These are phyloP conservation scores for Chiloscyllium plagiosum DNA, from an alignment of 2,113 vertebrate genomes.

Conservation along the genomic window DNA sequence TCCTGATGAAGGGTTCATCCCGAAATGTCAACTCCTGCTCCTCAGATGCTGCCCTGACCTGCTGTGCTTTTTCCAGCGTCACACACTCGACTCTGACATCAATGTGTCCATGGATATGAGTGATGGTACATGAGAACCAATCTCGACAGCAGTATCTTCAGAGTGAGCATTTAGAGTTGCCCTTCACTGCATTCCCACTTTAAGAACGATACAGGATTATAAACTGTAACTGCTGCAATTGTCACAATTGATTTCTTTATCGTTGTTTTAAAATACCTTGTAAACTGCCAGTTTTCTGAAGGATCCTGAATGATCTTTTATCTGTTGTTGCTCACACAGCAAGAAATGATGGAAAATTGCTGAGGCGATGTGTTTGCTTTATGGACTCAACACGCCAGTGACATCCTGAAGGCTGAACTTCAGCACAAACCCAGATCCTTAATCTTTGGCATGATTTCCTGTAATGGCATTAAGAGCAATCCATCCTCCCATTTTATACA, in stretches of 20 bases:
- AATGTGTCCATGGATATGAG: not conserved
- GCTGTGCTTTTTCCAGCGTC: no score
- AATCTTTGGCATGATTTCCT: not conserved
- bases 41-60: no score
- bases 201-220: not conserved
- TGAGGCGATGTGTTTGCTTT: not conserved
- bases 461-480: not conserved
- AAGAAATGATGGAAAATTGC: not conserved
- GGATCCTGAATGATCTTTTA: not conserved
- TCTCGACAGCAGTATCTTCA: not conserved
- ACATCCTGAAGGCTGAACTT: not conserved
- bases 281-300: not conserved
- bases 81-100: not conserved
- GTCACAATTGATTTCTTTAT: not conserved
- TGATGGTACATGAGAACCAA: not conserved
- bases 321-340: not conserved
- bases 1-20: no score
- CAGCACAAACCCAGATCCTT: not conserved
- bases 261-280: not conserved
- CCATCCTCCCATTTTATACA: not conserved
- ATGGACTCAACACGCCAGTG: not conserved
- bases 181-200: not conserved
- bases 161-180: not conserved
- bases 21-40: no score
- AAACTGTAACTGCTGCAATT: not conserved